Evolutionary conservation across 2,888 invertebrate species (phyloP).

Genomic region (Xestia sexstrigata): DNA sequence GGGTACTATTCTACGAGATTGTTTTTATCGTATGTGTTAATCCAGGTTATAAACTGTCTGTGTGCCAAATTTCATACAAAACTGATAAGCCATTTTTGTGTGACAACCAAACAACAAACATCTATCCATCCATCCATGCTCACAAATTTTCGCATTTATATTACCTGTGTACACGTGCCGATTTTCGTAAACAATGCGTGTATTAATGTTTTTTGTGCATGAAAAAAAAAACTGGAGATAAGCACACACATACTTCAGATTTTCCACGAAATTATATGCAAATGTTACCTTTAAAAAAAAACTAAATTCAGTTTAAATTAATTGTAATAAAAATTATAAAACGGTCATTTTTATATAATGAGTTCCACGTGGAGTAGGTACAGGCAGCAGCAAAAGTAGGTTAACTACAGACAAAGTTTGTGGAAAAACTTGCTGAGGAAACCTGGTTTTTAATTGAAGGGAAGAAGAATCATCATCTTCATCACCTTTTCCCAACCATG

Average conservation of each 20-base stretch:
- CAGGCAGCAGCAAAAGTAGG: neutral
- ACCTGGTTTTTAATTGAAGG: neutral
- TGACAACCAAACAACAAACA: neutral
- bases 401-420: too few relatives aligned
- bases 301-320: conserved; percentile 3
- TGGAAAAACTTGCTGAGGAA: neutral
- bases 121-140: neutral
- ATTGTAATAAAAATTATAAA: neutral
- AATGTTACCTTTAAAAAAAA: neutral
- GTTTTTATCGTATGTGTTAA: neutral
- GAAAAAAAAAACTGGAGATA: conserved; percentile 5
- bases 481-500: too few relatives aligned
- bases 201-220: conserved; percentile 20
- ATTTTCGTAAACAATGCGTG: neutral
- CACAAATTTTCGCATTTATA: neutral
- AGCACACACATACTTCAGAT: neutral
- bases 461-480: neutral
- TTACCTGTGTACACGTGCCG: neutral
- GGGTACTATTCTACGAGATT: conserved; percentile 1
- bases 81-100: neutral
- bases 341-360: neutral
- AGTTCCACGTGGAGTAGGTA: neutral
- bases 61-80: neutral
- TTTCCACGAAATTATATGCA: conserved; percentile 9
- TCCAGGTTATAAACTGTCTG: neutral